Evolutionary conservation across 2,113 vertebrate genomes (phyloP).

Genomic region (Elaphurus davidianus): DNA sequence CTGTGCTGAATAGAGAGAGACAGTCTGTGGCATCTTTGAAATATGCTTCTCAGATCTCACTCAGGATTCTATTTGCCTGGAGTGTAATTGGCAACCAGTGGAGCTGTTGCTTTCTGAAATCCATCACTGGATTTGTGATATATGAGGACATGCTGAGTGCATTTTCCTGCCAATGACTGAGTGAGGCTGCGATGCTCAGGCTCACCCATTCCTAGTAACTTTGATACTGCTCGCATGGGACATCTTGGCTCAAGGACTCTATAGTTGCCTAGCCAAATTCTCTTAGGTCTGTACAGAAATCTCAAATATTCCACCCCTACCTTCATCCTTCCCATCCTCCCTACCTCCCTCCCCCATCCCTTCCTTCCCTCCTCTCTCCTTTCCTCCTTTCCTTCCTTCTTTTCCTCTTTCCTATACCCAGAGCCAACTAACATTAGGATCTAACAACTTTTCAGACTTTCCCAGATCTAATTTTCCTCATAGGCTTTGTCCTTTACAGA

Average conservation of each 20-base stretch:
- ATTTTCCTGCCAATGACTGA: neutral
- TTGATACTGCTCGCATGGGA: too few species aligned
- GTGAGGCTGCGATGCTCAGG: neutral
- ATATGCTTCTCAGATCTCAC: neutral
- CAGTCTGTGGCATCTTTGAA: neutral
- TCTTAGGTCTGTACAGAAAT: neutral
- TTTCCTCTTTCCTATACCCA: neutral
- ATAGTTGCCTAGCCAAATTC: neutral
- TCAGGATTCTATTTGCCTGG: neutral
- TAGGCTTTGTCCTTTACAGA: neutral
- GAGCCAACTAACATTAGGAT: neutral
- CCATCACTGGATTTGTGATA: neutral
- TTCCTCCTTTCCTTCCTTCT: neutral
- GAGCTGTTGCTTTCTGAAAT: neutral
- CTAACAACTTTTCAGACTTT: neutral
- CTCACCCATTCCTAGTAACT: fast-evolving
- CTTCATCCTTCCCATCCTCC: neutral
- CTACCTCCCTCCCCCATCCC: neutral
- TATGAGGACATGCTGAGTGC: neutral
- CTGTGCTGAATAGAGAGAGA: neutral
- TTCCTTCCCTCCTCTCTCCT: neutral
- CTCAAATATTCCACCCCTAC: neutral
- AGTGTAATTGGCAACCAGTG: neutral
- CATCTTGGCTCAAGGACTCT: neutral
- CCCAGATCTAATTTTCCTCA: neutral